Percentiles rank a stretch among this genome's conserved stretches.
phyloP scores from a whole-genome alignment of 2,797 vertebrate species.

The Balearica regulorum region DNA sequence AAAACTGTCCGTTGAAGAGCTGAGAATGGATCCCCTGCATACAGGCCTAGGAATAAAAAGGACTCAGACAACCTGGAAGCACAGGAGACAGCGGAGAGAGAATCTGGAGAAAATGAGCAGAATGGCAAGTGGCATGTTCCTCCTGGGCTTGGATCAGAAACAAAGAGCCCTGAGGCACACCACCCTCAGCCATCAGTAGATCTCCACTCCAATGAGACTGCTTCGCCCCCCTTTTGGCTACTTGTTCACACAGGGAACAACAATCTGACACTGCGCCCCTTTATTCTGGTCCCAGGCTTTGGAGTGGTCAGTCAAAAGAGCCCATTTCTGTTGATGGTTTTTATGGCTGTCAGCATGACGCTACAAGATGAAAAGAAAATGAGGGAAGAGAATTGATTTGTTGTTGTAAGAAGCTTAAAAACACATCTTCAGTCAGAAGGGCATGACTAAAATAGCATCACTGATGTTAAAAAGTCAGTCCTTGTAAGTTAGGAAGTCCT shows the following conservation, averaged over 20 bases:
- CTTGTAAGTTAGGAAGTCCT: not conserved
- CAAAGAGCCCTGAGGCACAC: not conserved
- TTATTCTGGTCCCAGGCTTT: not conserved
- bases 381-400: not conserved
- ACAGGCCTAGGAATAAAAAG: not conserved
- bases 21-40: not conserved
- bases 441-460: not conserved
- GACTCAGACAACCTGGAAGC: not conserved
- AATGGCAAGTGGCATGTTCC: not conserved
- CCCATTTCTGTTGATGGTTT: not conserved
- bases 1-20: not conserved
- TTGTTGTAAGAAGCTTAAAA: not conserved
- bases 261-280: not conserved
- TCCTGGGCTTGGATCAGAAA: not conserved
- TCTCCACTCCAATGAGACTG: not conserved
- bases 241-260: not conserved
- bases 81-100: fast-evolving
- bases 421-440: not conserved
- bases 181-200: not conserved
- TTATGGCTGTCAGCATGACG: not conserved
- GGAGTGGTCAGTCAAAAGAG: not conserved
- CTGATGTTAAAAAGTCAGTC: not conserved
- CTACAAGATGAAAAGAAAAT: not conserved
- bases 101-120: not conserved
- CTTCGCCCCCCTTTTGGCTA: not conserved